Percentiles rank a stretch among this genome's conserved stretches.
phyloP scores from a whole-genome alignment of 2,113 vertebrate species.

The Pogonocichla stellata region DNA sequence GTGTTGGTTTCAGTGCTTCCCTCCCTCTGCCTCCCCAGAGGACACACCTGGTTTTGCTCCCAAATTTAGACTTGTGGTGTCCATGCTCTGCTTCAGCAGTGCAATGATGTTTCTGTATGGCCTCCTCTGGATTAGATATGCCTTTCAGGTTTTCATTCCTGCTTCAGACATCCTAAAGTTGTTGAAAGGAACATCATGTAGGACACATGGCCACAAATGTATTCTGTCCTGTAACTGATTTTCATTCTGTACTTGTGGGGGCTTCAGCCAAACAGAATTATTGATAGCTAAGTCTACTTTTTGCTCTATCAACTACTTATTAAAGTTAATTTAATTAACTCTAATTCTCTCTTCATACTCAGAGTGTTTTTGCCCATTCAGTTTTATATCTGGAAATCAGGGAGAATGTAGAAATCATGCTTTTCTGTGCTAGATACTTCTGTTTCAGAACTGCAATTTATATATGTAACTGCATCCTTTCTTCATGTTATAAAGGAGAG shows the following conservation, averaged over 20 bases:
- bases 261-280: neutral
- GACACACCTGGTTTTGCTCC: neutral
- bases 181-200: neutral
- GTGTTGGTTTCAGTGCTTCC: neutral
- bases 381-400: neutral
- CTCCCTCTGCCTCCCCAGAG: neutral
- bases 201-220: neutral
- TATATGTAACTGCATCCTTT: neutral
- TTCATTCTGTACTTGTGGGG: neutral
- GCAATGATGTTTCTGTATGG: neutral
- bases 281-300: neutral
- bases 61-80: neutral
- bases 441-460: neutral
- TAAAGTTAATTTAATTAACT: neutral
- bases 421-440: neutral
- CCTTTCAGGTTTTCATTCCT: neutral
- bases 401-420: neutral
- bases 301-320: fast-evolving
- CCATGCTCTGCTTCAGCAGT: neutral
- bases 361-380: neutral
- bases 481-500: neutral
- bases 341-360: neutral
- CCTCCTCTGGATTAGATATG: neutral
- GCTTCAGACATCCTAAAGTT: neutral
- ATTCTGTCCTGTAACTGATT: neutral